Evolutionary conservation across 2,113 vertebrate genomes (phyloP), one percentile per base, ranked within the genome.

Genomic region (Paramisgurnus dabryanus): DNA sequence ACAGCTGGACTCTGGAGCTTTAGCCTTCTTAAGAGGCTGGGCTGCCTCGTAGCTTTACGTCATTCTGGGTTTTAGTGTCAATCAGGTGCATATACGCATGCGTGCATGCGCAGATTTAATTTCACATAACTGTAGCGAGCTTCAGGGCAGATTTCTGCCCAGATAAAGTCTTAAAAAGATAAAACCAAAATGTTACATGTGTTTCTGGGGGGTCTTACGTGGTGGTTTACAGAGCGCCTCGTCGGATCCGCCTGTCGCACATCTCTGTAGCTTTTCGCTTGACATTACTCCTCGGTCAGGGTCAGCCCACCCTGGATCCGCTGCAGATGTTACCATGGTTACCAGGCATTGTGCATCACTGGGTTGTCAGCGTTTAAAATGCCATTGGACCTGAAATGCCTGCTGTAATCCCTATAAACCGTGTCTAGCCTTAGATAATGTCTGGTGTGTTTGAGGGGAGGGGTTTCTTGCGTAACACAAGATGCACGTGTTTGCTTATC

Each of bases 1-100:
- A 92, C 90, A 89, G 90, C 89, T 89, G 88, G 88, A 57, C 67
- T 86, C 78, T 86, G 80, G 83, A 79, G 84, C 84, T 87, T 84
- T 87, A 82, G 86, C 85, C 67, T 57, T 87, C 87, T 87, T 87
- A 87, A 90, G 84, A 82, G 67, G 69, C 18, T 22, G 27, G 63
- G 34, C 57, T 40, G 43, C 43, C 57, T 1, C 6, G 55, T 49
- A 10, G 55, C 7, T 70, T 70, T 50, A 49, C 57, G 2, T 9
- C 39, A 39, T 57, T 13, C 45, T 64, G 61, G 61, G 47, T 76
- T 39, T 72, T 41, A 64, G 78, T 11, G 55, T 50, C 41, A 55
- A 67, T 77, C 7, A 34, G 72, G 43, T 8, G 83, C 82, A 82
- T 70, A 65, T 58, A 9, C 4, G 69, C 55, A 47, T 68, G 68